Conservation (phyloP, 2,888 invertebrate genomes). For the Spatulosminthurus flaviceps region DNA sequence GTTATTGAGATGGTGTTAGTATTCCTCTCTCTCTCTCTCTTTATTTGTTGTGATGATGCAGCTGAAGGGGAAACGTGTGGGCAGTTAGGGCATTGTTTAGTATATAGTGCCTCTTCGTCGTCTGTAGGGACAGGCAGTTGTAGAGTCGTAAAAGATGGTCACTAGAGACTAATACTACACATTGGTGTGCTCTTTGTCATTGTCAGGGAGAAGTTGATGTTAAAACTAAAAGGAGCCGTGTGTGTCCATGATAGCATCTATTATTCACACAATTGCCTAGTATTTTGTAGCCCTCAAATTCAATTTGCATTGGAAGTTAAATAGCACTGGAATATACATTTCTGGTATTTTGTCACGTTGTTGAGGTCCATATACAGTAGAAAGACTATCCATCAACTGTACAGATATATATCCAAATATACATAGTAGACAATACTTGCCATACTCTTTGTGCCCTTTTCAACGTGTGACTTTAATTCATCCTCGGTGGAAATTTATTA, state of each 20-base stretch:
- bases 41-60: constrained; percentile 7
- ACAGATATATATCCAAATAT: too few relatives aligned
- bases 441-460: neutral
- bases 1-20: constrained; percentile 7
- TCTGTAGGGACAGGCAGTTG: too few relatives aligned
- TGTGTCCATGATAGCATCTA: constrained; percentile 7
- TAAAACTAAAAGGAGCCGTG: constrained; percentile 16
- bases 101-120: too few relatives aligned
- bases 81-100: neutral
- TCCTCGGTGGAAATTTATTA: constrained; percentile 3
- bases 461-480: constrained; percentile 14
- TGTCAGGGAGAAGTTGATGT: neutral
- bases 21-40: too few relatives aligned
- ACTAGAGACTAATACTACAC: neutral
- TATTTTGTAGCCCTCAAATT: constrained; percentile 14
- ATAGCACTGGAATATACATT: neutral
- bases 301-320: neutral
- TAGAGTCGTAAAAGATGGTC: neutral
- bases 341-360: too few relatives aligned
- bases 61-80: neutral
- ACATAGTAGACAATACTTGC: neutral
- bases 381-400: too few relatives aligned
- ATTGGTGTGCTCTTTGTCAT: constrained; percentile 16
- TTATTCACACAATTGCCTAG: constrained; percentile 5
- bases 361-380: too few relatives aligned